phyloP scores from a whole-genome alignment of 2,888 invertebrate species.

The Tubulanus polymorphus region DNA sequence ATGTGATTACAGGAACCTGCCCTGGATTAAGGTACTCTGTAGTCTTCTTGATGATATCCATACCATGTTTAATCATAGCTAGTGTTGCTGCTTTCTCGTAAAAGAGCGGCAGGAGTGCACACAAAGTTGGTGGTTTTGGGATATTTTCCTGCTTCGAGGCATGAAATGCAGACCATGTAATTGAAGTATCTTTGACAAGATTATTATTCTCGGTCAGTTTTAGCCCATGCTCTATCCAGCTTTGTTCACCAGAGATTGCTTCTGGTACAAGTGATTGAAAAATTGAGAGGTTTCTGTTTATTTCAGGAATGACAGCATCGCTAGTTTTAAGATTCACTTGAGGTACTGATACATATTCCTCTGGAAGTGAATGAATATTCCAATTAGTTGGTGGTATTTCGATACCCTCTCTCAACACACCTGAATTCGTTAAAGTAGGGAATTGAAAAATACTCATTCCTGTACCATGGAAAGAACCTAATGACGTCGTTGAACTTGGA shows the following conservation, averaged over 20 bases:
- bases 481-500: constrained; percentile 11
- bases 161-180: constrained; percentile 8
- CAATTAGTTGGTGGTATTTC: neutral
- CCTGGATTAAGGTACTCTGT: constrained; percentile 4
- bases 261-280: neutral
- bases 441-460: constrained; percentile 12
- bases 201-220: constrained; percentile 8
- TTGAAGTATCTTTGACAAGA: neutral
- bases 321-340: neutral
- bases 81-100: constrained; percentile 14
- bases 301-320: neutral
- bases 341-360: constrained; percentile 5
- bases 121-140: neutral
- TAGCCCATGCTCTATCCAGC: constrained; percentile 10
- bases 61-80: constrained; percentile 15
- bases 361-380: constrained; percentile 6
- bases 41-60: neutral
- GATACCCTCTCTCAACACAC: neutral
- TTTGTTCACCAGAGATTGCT: constrained; percentile 6
- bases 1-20: constrained; percentile 2
- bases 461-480: constrained; percentile 16
- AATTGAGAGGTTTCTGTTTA: neutral
- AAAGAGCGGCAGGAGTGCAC: constrained; percentile 10
- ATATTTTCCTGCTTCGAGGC: neutral
- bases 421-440: constrained; percentile 8